Base-by-base conservation (phyloP, 2,797 vertebrate species). In the Melanotaenia parkinsoni region DNA sequence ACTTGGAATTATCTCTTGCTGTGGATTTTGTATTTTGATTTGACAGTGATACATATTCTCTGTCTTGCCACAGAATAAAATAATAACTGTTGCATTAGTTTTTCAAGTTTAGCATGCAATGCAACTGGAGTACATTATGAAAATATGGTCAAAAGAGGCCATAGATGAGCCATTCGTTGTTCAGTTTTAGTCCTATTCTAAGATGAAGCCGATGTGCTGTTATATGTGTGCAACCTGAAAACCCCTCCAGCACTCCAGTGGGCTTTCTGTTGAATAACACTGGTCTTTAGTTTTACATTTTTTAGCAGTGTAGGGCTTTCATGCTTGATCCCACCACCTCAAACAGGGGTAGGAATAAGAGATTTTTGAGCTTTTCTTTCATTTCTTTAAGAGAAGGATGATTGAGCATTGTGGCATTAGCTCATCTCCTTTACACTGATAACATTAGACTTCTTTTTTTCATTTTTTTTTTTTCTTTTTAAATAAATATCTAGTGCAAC, bases 1-100 rank as follows among this genome's bases (percentile, higher is more conserved):
- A 70, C 63, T 77, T 68, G 78, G 63, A 88, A 77, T 87, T 72
- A 85, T 84, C 80, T 75, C 67, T 26, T 28, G 59, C 73, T 63
- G 62, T 37, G 45, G 40, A 82, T 37, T 82, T 70, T 37, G 57
- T 70, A 56, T 73, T 83, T 64, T 71, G 79, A 82, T 79, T 62
- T 74, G 67, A 84, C 74, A 77, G 70, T 24, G 67, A 75, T 80
- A 58, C 33, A 43, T 70, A 66, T 66, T 70, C 54, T 53, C 38
- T 18, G 33, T 37, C 61, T 58, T n/a, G 16, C 24, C 14, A 10
- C 43, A 3, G 12, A 43, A 37, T 59, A 28, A 43, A 4, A 5
- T 11, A 13, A 70, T 28, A 28, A 5, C n/a, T 4, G 24, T 57
- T 38, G 13, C 32, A 50, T 43, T 22, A 30, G 18, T 35, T 59